phyloP scores from a whole-genome alignment of 1,140 invertebrate species.

The Drosophila yakuba region DNA sequence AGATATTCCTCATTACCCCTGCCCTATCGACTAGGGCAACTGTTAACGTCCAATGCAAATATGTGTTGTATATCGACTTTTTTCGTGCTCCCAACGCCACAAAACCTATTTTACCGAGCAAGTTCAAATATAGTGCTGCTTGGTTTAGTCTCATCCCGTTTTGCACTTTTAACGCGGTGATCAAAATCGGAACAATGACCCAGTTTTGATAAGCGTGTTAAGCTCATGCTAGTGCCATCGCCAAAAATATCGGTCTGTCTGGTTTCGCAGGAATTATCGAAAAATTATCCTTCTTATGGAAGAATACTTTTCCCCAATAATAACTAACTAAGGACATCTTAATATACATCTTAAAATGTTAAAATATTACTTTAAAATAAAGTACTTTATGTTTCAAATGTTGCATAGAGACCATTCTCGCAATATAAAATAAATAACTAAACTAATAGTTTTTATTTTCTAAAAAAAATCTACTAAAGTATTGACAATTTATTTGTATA shows the following conservation, averaged over 20 bases:
- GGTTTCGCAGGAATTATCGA: background rate
- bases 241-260: no score
- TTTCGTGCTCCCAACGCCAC: slow-evolving; percentile 1
- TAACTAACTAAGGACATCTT: background rate
- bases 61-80: slow-evolving; percentile 58
- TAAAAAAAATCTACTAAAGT: no score
- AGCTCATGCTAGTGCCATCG: background rate
- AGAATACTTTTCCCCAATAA: background rate
- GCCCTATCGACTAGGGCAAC: slow-evolving; percentile 14
- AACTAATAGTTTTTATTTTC: no score
- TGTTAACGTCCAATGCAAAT: slow-evolving; percentile 82
- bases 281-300: background rate
- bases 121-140: slow-evolving; percentile 59
- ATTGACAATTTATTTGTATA: no score
- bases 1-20: slow-evolving; percentile 4
- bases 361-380: background rate
- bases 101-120: background rate
- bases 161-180: slow-evolving; percentile 32
- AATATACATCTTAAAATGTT: background rate
- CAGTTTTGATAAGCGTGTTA: background rate
- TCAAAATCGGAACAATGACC: slow-evolving; percentile 32
- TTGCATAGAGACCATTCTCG: background rate
- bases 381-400: background rate
- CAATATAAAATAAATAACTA: no score
- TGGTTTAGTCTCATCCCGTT: slow-evolving; percentile 51